Base-by-base conservation (phyloP, 2,797 vertebrate species). In the Serranus cabrilla region DNA sequence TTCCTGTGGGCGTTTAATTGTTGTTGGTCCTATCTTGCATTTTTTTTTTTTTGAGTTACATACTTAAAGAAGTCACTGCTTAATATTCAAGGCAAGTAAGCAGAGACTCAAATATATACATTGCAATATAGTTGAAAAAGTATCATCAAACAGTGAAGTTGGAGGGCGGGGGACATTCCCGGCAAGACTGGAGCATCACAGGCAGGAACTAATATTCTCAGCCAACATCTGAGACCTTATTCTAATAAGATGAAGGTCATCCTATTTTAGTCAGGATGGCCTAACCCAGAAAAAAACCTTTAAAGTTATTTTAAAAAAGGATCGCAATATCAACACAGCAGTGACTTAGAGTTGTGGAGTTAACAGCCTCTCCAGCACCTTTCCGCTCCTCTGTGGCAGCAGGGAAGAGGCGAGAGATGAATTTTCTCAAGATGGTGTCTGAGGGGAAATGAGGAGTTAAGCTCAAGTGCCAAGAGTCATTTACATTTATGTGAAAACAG, bases 221-320 rank as follows among this genome's bases (percentile, higher is more conserved):
- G 75, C 67, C 43, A 66, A 82, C 61, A 65, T 80, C 68, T 76
- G 78, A 78, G 71, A 71, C 63, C 46, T 66, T 73, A 65, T 78
- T 78, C 65, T 69, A 68, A 74, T 66, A 78, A 70, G 50, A 79
- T 69, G 74, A 82, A 81, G 65, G 55, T 49, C 55, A 45, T 43
- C 49, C 61, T 58, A 74, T 78, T 84, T 82, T 66, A 49, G 52
- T 57, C 50, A 6, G 42, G 27, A 56, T 62, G 54, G 63, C 40
- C 50, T 54, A 49, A 55, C 34, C 52, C 39, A 40, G 40, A 47
- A 47, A 60, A 45, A 47, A 62, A 7, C 2, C 34, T 34, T 18
- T 43, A 9, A 37, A 62, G 37, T 68, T 74, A 71, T 83, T 81
- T 39, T 60, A 78, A 45, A 45, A 56, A 18, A 8, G 13, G 34